These are phyloP conservation scores for Caiman crocodilus DNA, from an alignment of 2,797 vertebrate species.

Conservation along the genomic window DNA sequence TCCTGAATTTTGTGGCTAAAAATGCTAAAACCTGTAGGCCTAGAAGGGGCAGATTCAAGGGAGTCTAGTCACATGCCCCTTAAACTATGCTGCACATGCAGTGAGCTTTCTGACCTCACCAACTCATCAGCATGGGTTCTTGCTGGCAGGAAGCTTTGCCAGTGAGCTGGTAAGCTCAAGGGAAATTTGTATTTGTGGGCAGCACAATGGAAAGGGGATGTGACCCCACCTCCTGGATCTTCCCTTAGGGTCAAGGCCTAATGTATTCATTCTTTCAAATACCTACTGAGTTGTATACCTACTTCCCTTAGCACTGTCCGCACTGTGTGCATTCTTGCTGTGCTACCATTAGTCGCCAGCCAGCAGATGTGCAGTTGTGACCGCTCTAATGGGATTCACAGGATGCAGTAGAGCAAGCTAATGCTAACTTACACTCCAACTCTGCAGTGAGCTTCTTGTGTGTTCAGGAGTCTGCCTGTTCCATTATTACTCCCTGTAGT, in stretches of 20 bases:
- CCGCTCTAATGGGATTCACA: neutral
- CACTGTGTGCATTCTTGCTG: rapidly evolving
- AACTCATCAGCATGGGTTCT: too few relatives aligned
- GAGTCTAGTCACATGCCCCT: too few relatives aligned
- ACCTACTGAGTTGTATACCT: rapidly evolving
- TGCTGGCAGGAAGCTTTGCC: too few relatives aligned
- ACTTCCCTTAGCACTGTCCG: neutral
- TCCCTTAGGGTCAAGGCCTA: neutral
- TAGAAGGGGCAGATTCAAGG: too few relatives aligned
- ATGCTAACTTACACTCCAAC: neutral
- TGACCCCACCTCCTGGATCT: too few relatives aligned
- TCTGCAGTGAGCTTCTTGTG: neutral
- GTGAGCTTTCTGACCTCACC: too few relatives aligned
- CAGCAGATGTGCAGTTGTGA: neutral
- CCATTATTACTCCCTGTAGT: constrained; percentile 14
- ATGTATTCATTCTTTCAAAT: neutral
- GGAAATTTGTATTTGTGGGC: too few relatives aligned
- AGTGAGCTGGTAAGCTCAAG: too few relatives aligned
- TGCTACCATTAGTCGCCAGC: neutral
- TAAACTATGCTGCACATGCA: too few relatives aligned
- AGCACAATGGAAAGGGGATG: too few relatives aligned
- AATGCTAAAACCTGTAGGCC: neutral
- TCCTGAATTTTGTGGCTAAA: neutral
- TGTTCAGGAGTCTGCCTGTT: neutral
- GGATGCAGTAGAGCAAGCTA: neutral